phyloP scores from a whole-genome alignment of 1,140 invertebrate genomes.

The Bombus polaris region DNA sequence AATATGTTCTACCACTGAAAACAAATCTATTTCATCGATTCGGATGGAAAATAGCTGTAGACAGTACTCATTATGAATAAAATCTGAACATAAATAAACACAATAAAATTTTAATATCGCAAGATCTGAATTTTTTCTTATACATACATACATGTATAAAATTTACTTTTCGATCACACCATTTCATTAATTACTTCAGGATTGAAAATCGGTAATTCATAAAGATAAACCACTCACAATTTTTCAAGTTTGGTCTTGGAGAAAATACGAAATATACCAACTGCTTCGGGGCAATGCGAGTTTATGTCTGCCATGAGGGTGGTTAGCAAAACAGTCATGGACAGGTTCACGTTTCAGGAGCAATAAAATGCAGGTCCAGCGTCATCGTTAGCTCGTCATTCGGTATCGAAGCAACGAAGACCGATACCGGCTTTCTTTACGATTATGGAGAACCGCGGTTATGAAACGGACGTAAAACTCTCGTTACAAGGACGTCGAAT shows the following conservation, averaged over 20 bases:
- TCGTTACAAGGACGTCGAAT: slow-evolving; percentile 56
- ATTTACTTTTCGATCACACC: too few species aligned
- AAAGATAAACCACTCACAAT: too few species aligned
- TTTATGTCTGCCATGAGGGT: neutral
- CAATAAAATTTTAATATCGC: neutral
- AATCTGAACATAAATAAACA: neutral
- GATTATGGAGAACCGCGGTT: slow-evolving; percentile 61
- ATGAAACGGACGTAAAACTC: slow-evolving; percentile 64
- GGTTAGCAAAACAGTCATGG: neutral
- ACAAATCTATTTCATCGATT: neutral
- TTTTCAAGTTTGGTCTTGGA: too few species aligned
- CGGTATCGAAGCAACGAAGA: slow-evolving; percentile 32
- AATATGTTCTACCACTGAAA: too few species aligned
- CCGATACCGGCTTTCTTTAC: slow-evolving; percentile 48
- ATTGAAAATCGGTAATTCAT: too few species aligned
- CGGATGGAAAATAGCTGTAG: neutral
- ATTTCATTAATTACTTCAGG: too few species aligned
- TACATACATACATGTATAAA: too few species aligned
- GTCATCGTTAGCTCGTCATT: slow-evolving; percentile 26
- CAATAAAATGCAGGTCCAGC: slow-evolving; percentile 27
- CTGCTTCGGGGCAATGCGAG: neutral
- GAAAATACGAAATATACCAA: too few species aligned
- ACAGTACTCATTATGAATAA: neutral
- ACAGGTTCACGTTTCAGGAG: neutral
- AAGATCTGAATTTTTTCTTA: too few species aligned